Conservation (phyloP, 2,797 vertebrate species). For the Takifugu rubripes region DNA sequence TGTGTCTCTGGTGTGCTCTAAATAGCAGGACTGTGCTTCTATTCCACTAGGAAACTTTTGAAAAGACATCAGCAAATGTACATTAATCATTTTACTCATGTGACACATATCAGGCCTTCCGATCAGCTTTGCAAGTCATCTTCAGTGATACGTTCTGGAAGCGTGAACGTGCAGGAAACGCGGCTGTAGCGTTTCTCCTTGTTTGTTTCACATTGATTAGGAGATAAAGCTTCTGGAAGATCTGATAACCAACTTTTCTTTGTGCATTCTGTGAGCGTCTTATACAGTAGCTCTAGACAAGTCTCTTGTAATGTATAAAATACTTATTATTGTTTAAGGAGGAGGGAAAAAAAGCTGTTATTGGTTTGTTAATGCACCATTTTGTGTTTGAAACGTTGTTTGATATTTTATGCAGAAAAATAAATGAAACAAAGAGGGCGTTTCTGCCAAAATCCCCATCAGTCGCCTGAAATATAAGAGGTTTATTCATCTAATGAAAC, state of each 20-base stretch:
- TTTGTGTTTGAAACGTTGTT: too few species aligned
- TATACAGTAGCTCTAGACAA: too few species aligned
- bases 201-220: constrained; percentile 1
- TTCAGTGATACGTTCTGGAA: background rate
- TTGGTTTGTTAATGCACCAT: too few species aligned
- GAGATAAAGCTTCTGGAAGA: constrained; percentile 7
- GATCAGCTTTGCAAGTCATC: constrained; percentile 1
- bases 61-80: background rate
- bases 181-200: background rate
- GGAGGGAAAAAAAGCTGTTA: too few species aligned
- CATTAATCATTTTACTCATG: background rate
- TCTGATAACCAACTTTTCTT: too few species aligned
- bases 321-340: background rate
- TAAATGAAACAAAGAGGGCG: background rate
- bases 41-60: background rate
- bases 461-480: constrained; percentile 1
- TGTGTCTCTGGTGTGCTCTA: constrained; percentile 11
- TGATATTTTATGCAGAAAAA: too few species aligned
- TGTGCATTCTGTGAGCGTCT: too few species aligned
- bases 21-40: constrained; percentile 3
- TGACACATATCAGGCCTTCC: background rate
- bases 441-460: constrained; percentile 1
- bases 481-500: constrained; percentile 13
- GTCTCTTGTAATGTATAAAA: background rate
- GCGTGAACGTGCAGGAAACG: background rate